Percentiles rank a stretch among this genome's conserved stretches.
phyloP scores from a whole-genome alignment of 2,113 vertebrate species.

The Tinamus guttatus region DNA sequence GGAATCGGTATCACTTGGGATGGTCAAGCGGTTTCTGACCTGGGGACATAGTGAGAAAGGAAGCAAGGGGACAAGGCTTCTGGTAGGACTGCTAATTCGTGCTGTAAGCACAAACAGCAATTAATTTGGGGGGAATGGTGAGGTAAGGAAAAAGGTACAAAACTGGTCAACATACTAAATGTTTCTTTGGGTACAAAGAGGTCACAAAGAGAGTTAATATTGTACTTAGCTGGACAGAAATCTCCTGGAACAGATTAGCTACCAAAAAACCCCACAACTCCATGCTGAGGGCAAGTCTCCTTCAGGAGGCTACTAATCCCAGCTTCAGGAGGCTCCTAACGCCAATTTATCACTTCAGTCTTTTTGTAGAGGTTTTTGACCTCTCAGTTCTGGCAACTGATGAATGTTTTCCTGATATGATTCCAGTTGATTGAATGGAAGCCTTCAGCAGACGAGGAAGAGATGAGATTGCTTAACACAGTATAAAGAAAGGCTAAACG shows the following conservation, averaged over 20 bases:
- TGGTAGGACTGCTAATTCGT: neutral
- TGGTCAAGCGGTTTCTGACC: neutral
- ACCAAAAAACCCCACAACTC: neutral
- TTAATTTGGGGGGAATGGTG: neutral
- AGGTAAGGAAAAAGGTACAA: neutral
- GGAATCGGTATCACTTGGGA: neutral
- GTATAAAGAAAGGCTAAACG: neutral
- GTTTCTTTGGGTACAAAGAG: neutral
- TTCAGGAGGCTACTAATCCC: neutral
- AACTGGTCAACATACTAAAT: neutral
- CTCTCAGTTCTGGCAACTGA: neutral
- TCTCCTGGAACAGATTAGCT: neutral
- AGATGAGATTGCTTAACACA: neutral
- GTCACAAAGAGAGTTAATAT: fast-evolving
- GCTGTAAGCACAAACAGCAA: neutral
- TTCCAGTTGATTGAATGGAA: neutral
- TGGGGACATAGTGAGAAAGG: neutral
- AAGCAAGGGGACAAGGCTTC: neutral
- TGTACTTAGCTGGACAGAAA: neutral
- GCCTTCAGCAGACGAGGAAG: neutral
- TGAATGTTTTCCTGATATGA: neutral
- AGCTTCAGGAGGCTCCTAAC: neutral
- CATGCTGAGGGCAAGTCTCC: neutral
- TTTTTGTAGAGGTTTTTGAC: neutral
- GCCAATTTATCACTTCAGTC: neutral